Base-by-base conservation (phyloP, 2,797 vertebrate genomes). In the Platalea minor region DNA sequence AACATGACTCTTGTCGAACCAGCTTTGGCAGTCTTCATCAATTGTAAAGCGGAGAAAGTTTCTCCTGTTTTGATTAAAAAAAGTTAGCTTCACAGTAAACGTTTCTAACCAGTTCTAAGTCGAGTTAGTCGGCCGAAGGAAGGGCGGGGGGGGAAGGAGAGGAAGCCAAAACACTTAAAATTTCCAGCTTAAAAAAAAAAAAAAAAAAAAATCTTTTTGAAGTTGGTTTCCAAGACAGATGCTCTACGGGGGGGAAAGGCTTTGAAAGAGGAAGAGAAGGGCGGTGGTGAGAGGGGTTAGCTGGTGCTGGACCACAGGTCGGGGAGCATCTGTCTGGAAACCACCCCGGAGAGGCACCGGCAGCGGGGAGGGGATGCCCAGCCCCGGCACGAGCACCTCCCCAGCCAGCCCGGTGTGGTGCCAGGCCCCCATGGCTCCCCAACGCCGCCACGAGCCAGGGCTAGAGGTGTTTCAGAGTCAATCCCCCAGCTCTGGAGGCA, bases 31-130 rank as follows among this genome's bases (percentile, higher is more conserved):
- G 97, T 94, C 96, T 96, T 96, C 93, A 91, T 91, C 91, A 77
- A 61, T 78, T 81, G 89, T 78, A 93, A 95, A 94, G 91, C 37
- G 83, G 93, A 97, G 94, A 92, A 79, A 91, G 61, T 29, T 84
- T 93, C 95, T 96, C 96, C 94, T 61, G 41, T 56, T 95, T 74
- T 73, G 74, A 94, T 77, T 13, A 73, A 77, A 87, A 87, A 85
- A 77, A 94, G 87, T 93, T 73, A 92, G 92, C 91, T 97, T 98
- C 98, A 98, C 98, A 98, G 98, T 98, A 97, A 96, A 96, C 28
- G 3, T 96, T 94, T 97, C 97, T 95, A 96, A 96, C 95, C 95
- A 85, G 94, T 77, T 95, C 96, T 96, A 96, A 94, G 57, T 93
- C 24, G 63, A 96, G 90, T 96, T 92, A 97, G 92, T 88, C 9